Conservation (phyloP, 2,797 vertebrate genomes). For the Sebastes oblongus region DNA sequence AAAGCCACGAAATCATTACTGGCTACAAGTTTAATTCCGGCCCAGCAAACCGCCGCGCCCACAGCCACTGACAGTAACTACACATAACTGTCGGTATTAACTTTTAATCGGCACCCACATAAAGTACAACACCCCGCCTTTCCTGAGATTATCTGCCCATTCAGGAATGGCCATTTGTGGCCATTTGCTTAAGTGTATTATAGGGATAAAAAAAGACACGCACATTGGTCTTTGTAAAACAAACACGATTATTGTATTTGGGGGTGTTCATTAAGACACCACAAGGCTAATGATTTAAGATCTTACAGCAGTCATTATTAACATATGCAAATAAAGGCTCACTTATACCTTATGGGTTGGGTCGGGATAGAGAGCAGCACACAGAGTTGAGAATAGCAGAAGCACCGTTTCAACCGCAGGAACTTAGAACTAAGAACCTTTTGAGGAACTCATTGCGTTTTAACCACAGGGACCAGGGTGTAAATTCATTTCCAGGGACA, state of each 20-base stretch:
- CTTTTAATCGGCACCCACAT: slow-evolving; percentile 46
- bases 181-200: slow-evolving; percentile 31
- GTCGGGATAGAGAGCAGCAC: not conserved
- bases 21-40: slow-evolving; percentile 50
- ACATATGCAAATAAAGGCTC: slow-evolving; percentile 9
- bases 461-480: no score
- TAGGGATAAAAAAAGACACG: slow-evolving; percentile 15
- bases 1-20: slow-evolving; percentile 57
- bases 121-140: slow-evolving; percentile 28
- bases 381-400: not conserved
- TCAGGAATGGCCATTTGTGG: slow-evolving; percentile 29
- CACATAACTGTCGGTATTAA: slow-evolving; percentile 44
- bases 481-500: no score
- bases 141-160: slow-evolving; percentile 36
- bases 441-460: no score
- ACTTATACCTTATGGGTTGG: not conserved
- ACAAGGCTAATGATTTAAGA: slow-evolving; percentile 26
- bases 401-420: no score
- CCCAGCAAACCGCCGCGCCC: slow-evolving; percentile 27
- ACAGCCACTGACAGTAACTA: slow-evolving; percentile 36
- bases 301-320: slow-evolving; percentile 23
- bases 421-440: no score
- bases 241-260: slow-evolving; percentile 44
- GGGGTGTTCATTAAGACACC: slow-evolving; percentile 33
- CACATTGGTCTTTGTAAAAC: slow-evolving; percentile 36